Evolutionary conservation across 2,113 vertebrate species (phyloP).

Genomic region (Hyperopisus bebe): DNA sequence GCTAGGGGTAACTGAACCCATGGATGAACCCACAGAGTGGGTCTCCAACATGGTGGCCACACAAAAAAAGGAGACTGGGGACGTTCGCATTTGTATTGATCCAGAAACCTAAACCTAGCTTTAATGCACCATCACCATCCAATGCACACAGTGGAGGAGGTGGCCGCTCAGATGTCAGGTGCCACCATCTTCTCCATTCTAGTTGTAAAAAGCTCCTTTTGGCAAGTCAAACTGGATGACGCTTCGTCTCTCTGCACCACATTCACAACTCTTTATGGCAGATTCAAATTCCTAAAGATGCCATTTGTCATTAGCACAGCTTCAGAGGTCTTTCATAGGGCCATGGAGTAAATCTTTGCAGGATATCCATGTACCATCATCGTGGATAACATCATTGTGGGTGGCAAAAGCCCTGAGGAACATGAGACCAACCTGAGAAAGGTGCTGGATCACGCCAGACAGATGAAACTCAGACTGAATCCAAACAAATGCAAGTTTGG

Average conservation of each 20-base stretch:
- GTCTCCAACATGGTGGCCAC: conserved; percentile 15
- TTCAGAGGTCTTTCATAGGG: neutral
- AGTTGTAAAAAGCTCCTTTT: neutral
- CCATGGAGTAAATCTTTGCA: neutral
- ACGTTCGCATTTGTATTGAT: conserved; percentile 9
- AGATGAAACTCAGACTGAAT: neutral
- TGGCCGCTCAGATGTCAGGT: neutral
- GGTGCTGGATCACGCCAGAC: neutral
- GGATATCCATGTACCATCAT: neutral
- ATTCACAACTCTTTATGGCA: neutral
- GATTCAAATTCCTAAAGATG: neutral
- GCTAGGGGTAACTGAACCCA: neutral
- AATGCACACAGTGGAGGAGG: neutral
- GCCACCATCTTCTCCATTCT: neutral
- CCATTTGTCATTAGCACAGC: neutral
- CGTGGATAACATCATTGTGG: neutral
- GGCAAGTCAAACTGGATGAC: neutral
- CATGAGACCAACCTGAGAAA: neutral
- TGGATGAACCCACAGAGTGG: conserved; percentile 11
- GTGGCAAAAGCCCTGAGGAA: neutral
- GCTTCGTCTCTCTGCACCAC: neutral
- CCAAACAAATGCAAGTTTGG: neutral
- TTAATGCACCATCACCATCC: neutral
- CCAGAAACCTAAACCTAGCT: neutral
- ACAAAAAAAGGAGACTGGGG: neutral